Evolutionary conservation across 1,140 invertebrate genomes (phyloP).

Genomic region (Paraescarpia echinospica): DNA sequence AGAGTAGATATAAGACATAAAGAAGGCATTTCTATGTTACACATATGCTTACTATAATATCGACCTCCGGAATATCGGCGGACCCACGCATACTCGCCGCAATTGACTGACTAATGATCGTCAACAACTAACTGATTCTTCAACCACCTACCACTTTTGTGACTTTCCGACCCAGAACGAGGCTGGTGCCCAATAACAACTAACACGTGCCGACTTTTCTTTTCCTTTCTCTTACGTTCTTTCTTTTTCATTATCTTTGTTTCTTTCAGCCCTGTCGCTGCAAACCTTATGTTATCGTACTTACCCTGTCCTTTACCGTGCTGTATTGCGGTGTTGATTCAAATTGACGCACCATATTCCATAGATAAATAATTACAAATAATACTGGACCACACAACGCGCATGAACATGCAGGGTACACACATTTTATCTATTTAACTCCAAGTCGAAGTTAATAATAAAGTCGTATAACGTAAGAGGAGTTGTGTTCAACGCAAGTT

Average conservation of each 20-base stretch:
- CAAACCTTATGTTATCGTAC: neutral
- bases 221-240: neutral
- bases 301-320: neutral
- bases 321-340: neutral
- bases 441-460: neutral
- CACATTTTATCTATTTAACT: neutral
- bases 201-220: constrained; percentile 11
- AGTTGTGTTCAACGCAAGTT: neutral
- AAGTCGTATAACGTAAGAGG: neutral
- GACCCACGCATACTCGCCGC: neutral
- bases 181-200: neutral
- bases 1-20: too few species aligned
- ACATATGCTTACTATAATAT: too few species aligned
- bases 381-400: too few species aligned
- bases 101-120: neutral
- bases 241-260: neutral
- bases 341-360: neutral
- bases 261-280: constrained; percentile 16
- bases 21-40: too few species aligned
- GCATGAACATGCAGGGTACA: too few species aligned
- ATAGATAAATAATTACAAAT: neutral
- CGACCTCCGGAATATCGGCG: neutral
- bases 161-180: neutral
- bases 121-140: neutral
- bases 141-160: neutral